Evolutionary conservation across 2,888 invertebrate species (phyloP).

Genomic region (Xiphydria camelus): DNA sequence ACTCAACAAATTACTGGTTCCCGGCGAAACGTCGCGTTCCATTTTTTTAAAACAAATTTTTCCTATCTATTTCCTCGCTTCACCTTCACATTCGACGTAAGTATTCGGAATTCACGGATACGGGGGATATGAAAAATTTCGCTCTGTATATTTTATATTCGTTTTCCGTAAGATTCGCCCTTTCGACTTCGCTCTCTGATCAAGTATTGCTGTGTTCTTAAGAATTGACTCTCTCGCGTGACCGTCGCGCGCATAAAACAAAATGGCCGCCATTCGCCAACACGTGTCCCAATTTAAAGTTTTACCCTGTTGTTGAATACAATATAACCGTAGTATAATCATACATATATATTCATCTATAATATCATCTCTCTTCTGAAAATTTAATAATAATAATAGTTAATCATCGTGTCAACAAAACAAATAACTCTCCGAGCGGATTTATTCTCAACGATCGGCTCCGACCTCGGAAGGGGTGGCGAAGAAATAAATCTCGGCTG

Average conservation of each 20-base stretch:
- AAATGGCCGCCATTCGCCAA: slow-evolving; percentile 49
- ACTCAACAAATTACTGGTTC: too few relatives aligned
- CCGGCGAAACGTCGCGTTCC: too few relatives aligned
- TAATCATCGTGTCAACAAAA: too few relatives aligned
- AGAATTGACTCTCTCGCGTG: slow-evolving; percentile 40
- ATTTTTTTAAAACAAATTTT: too few relatives aligned
- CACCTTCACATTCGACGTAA: too few relatives aligned
- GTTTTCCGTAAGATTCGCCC: slow-evolving; percentile 3
- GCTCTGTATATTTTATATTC: slow-evolving; percentile 9
- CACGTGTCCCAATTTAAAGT: slow-evolving; percentile 33
- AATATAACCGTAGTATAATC: slow-evolving; percentile 47
- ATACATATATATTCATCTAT: slow-evolving; percentile 37
- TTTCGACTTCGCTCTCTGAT: slow-evolving; percentile 18
- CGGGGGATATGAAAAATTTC: slow-evolving; percentile 16
- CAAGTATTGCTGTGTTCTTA: slow-evolving; percentile 33
- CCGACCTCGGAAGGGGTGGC: too few relatives aligned
- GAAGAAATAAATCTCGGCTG: too few relatives aligned
- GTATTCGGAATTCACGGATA: slow-evolving; percentile 18
- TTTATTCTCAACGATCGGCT: too few relatives aligned
- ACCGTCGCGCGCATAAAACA: slow-evolving; percentile 29
- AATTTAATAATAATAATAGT: slow-evolving; percentile 26
- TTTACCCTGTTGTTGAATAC: slow-evolving; percentile 56
- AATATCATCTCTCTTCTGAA: slow-evolving; percentile 10
- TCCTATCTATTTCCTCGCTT: too few relatives aligned
- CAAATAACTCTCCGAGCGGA: too few relatives aligned